Conservation (phyloP, 2,797 vertebrate genomes). For the Argentina silus region DNA sequence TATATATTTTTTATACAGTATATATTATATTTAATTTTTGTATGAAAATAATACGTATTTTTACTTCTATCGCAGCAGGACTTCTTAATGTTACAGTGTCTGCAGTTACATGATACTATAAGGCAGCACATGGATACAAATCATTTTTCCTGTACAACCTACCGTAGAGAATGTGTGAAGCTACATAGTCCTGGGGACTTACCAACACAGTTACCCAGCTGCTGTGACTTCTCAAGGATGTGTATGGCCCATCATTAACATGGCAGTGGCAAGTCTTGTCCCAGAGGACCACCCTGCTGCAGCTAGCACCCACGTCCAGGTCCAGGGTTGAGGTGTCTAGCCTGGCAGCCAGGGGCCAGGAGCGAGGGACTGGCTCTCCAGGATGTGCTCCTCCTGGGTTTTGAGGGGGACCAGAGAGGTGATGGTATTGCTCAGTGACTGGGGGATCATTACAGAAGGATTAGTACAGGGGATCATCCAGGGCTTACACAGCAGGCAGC, state of each 20-base stretch:
- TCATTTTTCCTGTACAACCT: too few species aligned
- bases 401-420: slow-evolving; percentile 21
- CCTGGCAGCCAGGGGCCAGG: neutral
- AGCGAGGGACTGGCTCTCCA: slow-evolving; percentile 14
- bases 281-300: neutral
- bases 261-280: neutral
- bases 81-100: too few species aligned
- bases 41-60: slow-evolving; percentile 77
- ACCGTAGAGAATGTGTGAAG: too few species aligned
- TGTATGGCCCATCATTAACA: neutral
- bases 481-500: slow-evolving; percentile 72
- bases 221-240: too few species aligned
- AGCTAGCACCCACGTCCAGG: too few species aligned
- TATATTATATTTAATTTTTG: slow-evolving; percentile 77
- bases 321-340: slow-evolving; percentile 9
- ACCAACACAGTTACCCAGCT: too few species aligned
- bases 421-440: slow-evolving; percentile 50
- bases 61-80: too few species aligned
- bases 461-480: slow-evolving; percentile 67
- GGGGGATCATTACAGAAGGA: slow-evolving; percentile 71
- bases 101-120: too few species aligned
- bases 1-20: slow-evolving; percentile 77
- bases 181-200: too few species aligned
- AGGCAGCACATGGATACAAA: too few species aligned
- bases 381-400: slow-evolving; percentile 26